These are phyloP conservation scores for Mandrillus leucophaeus DNA, from an alignment of 2,113 vertebrate genomes.

Conservation along the genomic window DNA sequence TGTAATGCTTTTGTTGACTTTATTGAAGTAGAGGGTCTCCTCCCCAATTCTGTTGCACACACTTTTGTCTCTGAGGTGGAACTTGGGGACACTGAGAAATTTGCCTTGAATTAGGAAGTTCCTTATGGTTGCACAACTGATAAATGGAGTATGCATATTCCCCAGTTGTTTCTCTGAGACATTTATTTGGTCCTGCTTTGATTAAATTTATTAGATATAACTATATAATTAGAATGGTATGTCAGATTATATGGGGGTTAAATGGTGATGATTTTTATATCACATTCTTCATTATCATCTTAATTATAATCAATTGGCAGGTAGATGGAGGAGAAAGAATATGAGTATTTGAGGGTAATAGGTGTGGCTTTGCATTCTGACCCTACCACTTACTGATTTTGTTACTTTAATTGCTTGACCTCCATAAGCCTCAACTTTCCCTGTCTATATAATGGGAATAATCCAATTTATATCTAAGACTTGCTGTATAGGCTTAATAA, in stretches of 20 bases:
- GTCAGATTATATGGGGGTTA: not conserved
- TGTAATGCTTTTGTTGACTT: not conserved
- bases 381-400: not conserved
- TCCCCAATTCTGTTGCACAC: not conserved
- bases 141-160: constrained; percentile 14
- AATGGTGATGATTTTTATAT: constrained; percentile 9
- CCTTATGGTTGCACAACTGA: not conserved
- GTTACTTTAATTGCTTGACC: not conserved
- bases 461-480: not conserved
- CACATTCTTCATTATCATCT: not conserved
- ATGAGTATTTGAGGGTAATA: not conserved
- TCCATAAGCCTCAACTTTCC: not conserved
- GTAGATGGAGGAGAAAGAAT: not conserved
- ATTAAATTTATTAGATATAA: constrained; percentile 37
- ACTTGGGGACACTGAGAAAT: constrained; percentile 39
- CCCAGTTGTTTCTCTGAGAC: constrained; percentile 8
- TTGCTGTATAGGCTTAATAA: not conserved
- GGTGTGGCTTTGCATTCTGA: not conserved
- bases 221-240: constrained; percentile 20
- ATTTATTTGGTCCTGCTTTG: not conserved
- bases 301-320: not conserved
- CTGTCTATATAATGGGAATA: constrained; percentile 12
- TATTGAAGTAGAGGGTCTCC: not conserved
- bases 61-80: not conserved
- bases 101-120: not conserved